phyloP scores from a whole-genome alignment of 2,888 invertebrate species.

The Bellardia pandia region DNA sequence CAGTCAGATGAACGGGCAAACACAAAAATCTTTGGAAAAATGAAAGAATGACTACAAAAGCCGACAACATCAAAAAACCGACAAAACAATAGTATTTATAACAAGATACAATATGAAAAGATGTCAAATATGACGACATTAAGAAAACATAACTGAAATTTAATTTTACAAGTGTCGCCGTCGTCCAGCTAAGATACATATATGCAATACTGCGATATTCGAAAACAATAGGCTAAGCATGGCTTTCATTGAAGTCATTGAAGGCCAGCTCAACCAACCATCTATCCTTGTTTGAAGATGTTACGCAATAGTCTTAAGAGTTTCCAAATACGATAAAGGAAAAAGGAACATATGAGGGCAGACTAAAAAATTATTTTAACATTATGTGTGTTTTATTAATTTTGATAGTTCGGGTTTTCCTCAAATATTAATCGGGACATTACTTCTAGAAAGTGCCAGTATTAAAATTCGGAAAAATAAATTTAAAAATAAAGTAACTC shows the following conservation, averaged over 20 bases:
- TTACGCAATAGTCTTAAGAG: slow-evolving; percentile 39
- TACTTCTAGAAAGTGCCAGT: no score
- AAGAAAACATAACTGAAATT: slow-evolving; percentile 61
- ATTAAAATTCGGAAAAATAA: no score
- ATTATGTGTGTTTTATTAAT: no score
- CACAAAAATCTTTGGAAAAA: slow-evolving; percentile 26
- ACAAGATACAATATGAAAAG: slow-evolving; percentile 55
- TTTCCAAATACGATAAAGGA: neutral
- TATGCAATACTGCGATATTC: neutral
- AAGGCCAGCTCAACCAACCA: neutral
- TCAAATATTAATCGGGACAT: no score
- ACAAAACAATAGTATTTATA: slow-evolving; percentile 59
- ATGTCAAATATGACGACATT: slow-evolving; percentile 67
- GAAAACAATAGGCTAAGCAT: slow-evolving; percentile 6
- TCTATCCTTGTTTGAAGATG: neutral
- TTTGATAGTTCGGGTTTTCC: no score
- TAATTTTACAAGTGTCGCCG: slow-evolving; percentile 51
- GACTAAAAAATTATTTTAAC: neutral
- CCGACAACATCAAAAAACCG: slow-evolving; percentile 64
- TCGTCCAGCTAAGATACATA: neutral
- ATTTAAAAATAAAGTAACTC: no score
- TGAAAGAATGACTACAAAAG: slow-evolving; percentile 22
- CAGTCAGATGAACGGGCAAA: neutral
- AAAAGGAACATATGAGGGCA: neutral
- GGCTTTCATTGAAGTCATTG: neutral